Percentiles rank a stretch among this genome's conserved stretches.
These are phyloP conservation scores for Henicopernis longicauda DNA, from an alignment of 2,113 vertebrate species.

Conservation along the genomic window DNA sequence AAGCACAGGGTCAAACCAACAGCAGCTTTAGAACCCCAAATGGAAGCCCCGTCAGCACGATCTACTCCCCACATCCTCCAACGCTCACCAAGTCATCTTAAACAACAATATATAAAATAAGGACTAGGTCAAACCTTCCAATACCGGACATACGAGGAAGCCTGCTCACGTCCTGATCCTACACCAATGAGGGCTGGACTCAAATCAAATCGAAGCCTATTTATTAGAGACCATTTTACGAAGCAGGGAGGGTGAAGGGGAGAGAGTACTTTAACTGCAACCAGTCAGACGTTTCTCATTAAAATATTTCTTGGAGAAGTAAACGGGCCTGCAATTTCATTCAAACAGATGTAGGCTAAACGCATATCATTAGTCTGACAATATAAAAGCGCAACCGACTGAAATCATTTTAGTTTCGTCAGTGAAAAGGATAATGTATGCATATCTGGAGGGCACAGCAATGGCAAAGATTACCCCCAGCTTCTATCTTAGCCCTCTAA, in stretches of 20 bases:
- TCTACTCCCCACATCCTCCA: neutral
- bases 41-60: neutral
- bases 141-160: neutral
- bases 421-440: slow-evolving; percentile 42
- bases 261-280: slow-evolving; percentile 1
- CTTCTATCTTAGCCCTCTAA: slow-evolving; percentile 52
- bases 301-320: slow-evolving; percentile 52
- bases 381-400: slow-evolving; percentile 14
- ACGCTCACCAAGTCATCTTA: slow-evolving; percentile 27
- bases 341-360: slow-evolving; percentile 48
- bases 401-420: slow-evolving; percentile 40
- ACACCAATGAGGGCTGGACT: neutral
- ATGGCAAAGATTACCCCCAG: slow-evolving; percentile 66
- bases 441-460: slow-evolving; percentile 46
- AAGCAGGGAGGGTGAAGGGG: neutral
- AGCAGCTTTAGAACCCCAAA: neutral
- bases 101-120: neutral
- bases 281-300: slow-evolving; percentile 50
- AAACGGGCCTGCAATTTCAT: slow-evolving; percentile 18
- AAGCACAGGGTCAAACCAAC: neutral
- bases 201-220: neutral
- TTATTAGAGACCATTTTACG: neutral
- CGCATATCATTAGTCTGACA: slow-evolving; percentile 9
- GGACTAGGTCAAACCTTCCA: neutral
- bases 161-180: neutral